Percentiles rank a stretch among this genome's conserved stretches.
Evolutionary conservation across 2,888 invertebrate species (phyloP).

Genomic region (Drosophila pegasa): DNA sequence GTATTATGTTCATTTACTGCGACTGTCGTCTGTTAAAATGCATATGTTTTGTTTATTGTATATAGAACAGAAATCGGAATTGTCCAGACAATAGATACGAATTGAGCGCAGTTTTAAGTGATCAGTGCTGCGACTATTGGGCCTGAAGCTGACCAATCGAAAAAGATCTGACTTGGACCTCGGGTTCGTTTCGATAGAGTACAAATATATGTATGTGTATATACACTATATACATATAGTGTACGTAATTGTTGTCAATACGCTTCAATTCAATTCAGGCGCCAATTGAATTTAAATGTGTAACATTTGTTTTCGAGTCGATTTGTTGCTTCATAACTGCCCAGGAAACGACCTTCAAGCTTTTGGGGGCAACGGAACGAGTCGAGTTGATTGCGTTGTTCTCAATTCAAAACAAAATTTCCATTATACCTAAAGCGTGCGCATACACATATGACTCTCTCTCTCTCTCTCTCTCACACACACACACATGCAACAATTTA

Average conservation of each 20-base stretch:
- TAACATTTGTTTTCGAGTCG: conserved; percentile 46
- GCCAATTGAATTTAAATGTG: conserved; percentile 64
- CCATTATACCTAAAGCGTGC: conserved; percentile 14
- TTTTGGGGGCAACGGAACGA: conserved; percentile 48
- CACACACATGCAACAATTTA: neutral
- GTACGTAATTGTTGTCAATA: conserved; percentile 64
- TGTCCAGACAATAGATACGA: conserved; percentile 44
- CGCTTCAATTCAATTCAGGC: conserved; percentile 56
- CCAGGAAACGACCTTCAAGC: conserved; percentile 62
- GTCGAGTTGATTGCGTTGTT: conserved; percentile 42
- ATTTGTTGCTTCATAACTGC: conserved; percentile 46
- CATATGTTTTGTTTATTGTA: neutral
- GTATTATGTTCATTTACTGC: neutral
- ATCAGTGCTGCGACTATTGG: conserved; percentile 37
- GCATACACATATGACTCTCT: neutral
- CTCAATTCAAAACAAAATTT: conserved; percentile 27
- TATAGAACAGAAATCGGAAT: conserved; percentile 34
- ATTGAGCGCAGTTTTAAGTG: conserved; percentile 55
- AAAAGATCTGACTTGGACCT: conserved; percentile 31
- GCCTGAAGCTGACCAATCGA: conserved; percentile 32
- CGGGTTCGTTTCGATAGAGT: conserved; percentile 42
- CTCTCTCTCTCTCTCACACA: too few species aligned
- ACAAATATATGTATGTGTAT: neutral
- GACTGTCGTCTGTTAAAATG: conserved; percentile 7
- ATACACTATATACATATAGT: neutral